Conservation (phyloP, 2,113 vertebrate species). For the Clarias magur region DNA sequence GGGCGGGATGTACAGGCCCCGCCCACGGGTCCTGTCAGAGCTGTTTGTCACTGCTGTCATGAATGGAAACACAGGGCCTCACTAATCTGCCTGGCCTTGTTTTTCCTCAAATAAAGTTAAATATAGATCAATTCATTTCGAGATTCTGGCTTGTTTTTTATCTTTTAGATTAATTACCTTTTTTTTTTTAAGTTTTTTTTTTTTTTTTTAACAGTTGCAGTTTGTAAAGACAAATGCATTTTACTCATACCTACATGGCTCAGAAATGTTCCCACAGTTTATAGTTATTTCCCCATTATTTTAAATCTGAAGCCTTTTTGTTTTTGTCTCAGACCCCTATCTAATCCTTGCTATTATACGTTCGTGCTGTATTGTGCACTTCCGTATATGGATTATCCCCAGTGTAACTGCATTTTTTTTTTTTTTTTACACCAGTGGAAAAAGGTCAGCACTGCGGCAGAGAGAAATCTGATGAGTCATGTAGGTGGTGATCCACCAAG, state of each 20-base stretch:
- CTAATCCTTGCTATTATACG: neutral
- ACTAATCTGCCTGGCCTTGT: conserved; percentile 19
- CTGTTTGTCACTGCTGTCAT: conserved; percentile 43
- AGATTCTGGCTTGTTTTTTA: neutral
- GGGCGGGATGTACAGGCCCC: neutral
- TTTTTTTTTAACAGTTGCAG: too few species aligned
- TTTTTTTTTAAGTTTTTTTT: too few species aligned
- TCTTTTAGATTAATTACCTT: neutral
- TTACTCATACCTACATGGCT: neutral
- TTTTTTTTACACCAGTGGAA: conserved; percentile 8
- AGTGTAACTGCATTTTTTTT: conserved; percentile 10
- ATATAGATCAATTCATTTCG: neutral
- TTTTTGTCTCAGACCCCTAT: neutral
- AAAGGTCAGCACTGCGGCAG: conserved; percentile 46
- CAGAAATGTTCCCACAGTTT: neutral
- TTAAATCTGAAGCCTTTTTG: neutral
- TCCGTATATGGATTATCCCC: neutral
- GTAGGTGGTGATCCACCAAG: conserved; percentile 2
- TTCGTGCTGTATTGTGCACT: neutral
- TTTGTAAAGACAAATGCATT: neutral
- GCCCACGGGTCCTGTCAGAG: conserved; percentile 7
- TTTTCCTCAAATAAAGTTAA: neutral
- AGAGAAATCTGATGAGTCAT: conserved; percentile 49
- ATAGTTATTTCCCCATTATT: neutral
- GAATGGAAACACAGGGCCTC: conserved; percentile 40